Evolutionary conservation across 2,797 vertebrate genomes (phyloP), one percentile per base, ranked within the genome.

Genomic region (Zalophus californianus): DNA sequence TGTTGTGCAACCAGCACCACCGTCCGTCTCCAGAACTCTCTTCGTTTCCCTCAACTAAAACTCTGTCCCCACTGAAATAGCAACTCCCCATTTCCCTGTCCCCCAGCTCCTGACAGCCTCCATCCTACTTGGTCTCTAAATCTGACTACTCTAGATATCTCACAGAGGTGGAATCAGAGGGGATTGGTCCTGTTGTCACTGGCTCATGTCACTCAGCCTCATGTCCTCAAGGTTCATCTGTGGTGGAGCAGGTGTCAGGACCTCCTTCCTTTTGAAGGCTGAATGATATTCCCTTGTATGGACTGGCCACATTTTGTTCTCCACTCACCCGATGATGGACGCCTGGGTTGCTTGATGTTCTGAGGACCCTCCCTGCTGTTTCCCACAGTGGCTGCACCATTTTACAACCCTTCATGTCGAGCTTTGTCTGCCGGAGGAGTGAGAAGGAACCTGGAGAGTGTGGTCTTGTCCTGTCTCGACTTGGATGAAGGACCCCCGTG

Each of bases 401-500:
- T 4, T n/a, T 5, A 41, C 5, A 52, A 29, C 27, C 25, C 27
- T 8, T 50, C 29, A 4, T 9, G 0, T 75, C 29, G 68, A 87
- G 77, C 0, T 54, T 20, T 56, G 58, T 95, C 95, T 94, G 62
- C 82, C 16, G 75, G 62, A 7, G 6, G 68, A n/a, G 68, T 89
- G 82, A 72, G 80, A 70, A 60, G 10, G 66, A 75, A 78, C 23
- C 29, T 60, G 62, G 44, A 32, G 60, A 48, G 41, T 41, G 21
- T 79, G 95, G 56, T 66, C 79, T 94, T 64, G 91, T 66, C 64
- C 86, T 73, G 4, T 41, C n/a, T 95, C 92, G 16, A 0, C 73
- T 75, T 79, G 86, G 70, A 27, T 90, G 38, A 86, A 97, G 96
- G 95, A 94, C 64, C 41, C 54, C 27, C 13, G 25, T 6, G 79